Base-by-base conservation (phyloP, 2,797 vertebrate species). In the Pangasius djambal region DNA sequence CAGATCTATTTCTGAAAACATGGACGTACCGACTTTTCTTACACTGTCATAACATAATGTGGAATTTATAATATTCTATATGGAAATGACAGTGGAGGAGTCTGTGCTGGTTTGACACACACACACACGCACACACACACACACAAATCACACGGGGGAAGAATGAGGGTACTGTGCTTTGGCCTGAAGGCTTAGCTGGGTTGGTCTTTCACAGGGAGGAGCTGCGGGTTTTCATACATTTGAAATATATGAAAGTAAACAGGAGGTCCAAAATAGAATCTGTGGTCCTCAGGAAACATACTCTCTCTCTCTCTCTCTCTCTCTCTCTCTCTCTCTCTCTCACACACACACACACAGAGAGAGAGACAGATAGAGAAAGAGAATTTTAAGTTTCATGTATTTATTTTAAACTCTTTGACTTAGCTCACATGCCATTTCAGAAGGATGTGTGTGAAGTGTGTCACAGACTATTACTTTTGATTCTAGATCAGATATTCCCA, bases 201-300 rank as follows among this genome's bases (percentile, higher is more conserved):
- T 91, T 90, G 92, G 90, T 94, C 93, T 95, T 94, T 92, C 86
- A 94, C 85, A 92, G 94, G 95, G 95, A 96, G 94, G 93, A 92
- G 90, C 90, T 91, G 91, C 83, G 87, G 91, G 57, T 82, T 77
- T 44, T 93, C 94, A 94, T 92, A 87, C 86, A 91, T 95, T 93
- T 95, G 92, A 94, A 95, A 96, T 96, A 90, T 88, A 92, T 94
- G 90, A 88, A 93, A 96, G 94, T 95, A 97, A 96, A 96, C 93
- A 94, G 88, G 88, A 93, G 95, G 94, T 95, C 93, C 90, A 95
- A 95, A 96, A 97, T 95, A 96, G 95, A 93, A 90, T 92, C 90
- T 85, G 93, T 93, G 93, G 92, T 88, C 88, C 95, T 95, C 94
- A 93, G 93, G 94, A 94, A 93, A 94, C 88, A 86, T 40, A 86